Evolutionary conservation across 2,113 vertebrate species (phyloP).

Genomic region (Podarcis cretensis): DNA sequence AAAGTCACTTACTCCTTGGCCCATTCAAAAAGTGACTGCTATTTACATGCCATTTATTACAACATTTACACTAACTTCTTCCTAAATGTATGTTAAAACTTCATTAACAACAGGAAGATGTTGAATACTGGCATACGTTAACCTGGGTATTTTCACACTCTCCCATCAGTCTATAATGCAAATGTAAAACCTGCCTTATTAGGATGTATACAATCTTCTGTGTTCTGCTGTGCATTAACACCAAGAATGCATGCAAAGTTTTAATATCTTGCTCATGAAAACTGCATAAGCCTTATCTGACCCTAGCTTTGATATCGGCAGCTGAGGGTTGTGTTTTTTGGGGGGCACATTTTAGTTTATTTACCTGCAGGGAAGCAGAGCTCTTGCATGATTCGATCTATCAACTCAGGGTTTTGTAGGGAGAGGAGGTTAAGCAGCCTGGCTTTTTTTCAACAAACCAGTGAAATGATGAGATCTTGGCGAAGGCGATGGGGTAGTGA

Average conservation of each 20-base stretch:
- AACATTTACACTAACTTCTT: neutral
- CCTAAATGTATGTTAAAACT: neutral
- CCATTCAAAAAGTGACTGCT: neutral
- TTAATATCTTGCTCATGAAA: neutral
- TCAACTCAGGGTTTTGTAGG: neutral
- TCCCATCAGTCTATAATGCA: neutral
- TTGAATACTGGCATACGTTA: neutral
- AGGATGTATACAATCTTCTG: neutral
- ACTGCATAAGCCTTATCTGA: neutral
- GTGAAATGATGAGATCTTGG: neutral
- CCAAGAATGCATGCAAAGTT: neutral
- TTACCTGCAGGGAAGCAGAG: neutral
- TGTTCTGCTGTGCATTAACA: neutral
- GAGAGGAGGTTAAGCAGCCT: too few species aligned
- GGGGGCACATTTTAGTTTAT: neutral
- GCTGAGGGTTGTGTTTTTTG: neutral
- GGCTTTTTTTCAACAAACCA: neutral
- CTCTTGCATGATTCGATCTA: neutral
- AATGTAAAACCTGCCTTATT: neutral
- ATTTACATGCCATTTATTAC: neutral
- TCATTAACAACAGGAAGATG: neutral
- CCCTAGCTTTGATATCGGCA: neutral
- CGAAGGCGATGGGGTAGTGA: too few species aligned
- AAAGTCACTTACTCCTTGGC: neutral
- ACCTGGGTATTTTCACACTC: neutral